Evolutionary conservation across 2,797 vertebrate genomes (phyloP), one percentile per base, ranked within the genome.

Genomic region (Microhierax caerulescens): DNA sequence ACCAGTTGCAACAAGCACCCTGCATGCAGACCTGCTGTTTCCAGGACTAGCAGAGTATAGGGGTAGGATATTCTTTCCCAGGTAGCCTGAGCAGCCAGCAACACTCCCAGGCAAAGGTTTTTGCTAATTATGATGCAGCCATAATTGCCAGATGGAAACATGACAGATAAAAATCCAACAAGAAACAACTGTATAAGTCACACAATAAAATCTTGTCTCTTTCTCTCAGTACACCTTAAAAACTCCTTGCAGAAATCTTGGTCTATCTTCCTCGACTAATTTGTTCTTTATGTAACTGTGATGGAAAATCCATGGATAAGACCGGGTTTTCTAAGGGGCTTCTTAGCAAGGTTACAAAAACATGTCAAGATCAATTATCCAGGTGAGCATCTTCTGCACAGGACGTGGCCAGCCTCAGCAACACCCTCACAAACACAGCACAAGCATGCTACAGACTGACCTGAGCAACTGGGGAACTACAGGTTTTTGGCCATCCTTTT

Each of bases 391-490:
- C 8, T 64, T 70, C 51, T 43, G 32, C 4, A 16, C 8, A 41
- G 22, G 10, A 17, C 7, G 14, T 2, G 17, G 30, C 6, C 25
- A 57, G 4, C 0, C 1, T 14, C 64, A 74, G 14, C 10, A 47
- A 22, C 1, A 7, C 10, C 8, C 30, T 81, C 30, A 45, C 32
- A 77, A 70, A 16, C 11, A 50, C 36, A 47, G 32, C n/a, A 47
- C 11, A 47, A 15, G 6, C 4, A 7, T 25, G 22, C 8, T n/a
- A 22, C 51, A 67, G 22, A 32, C 48, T 28, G 64, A 17, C 11
- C 54, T 34, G 37, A 37, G 18, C 17, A 68, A 28, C 6, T 3
- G 24, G 13, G 32, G 11, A 82, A 27, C 9, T 36, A 30, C 15
- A 13, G 36, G 43, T 81, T 57, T 79, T 48, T 37, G 13, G 69